phyloP scores from a whole-genome alignment of 2,888 invertebrate genomes.

The Hipparchia sbordonii region DNA sequence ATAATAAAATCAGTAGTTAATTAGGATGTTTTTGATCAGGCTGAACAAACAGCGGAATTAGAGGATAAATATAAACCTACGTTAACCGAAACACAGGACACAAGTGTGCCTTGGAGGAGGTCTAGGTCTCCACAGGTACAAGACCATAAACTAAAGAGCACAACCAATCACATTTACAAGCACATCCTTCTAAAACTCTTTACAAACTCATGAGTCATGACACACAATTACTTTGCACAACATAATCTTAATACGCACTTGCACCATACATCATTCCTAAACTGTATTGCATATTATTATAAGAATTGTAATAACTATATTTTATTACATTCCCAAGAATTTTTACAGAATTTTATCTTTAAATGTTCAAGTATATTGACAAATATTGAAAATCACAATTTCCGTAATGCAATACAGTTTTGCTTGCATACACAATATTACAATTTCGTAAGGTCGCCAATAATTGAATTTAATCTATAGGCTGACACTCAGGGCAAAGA shows the following conservation, averaged over 20 bases:
- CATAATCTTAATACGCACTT: constrained; percentile 3
- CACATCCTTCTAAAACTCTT: background rate
- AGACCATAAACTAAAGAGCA: constrained; percentile 23
- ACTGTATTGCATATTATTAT: constrained; percentile 14
- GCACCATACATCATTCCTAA: constrained; percentile 7
- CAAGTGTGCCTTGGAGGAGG: constrained; percentile 66
- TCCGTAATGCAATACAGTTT: constrained; percentile 23
- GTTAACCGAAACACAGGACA: constrained; percentile 65
- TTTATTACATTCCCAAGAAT: background rate
- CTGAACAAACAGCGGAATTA: constrained; percentile 74
- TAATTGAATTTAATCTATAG: constrained; percentile 72
- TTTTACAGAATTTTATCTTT: background rate
- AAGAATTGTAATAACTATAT: background rate
- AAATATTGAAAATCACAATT: constrained; percentile 5
- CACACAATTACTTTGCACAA: constrained; percentile 12
- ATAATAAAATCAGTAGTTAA: constrained; percentile 25
- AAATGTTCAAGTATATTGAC: background rate
- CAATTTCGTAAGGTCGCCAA: constrained; percentile 68
- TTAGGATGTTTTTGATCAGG: constrained; percentile 55
- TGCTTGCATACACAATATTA: constrained; percentile 25
- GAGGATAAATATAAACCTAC: constrained; percentile 73
- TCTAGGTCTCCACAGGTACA: constrained; percentile 72
- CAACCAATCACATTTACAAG: constrained; percentile 16
- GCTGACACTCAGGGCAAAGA: constrained; percentile 69
- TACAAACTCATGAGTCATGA: background rate